These are phyloP conservation scores for Phalacrocorax pelagicus DNA, from an alignment of 2,113 vertebrate genomes.

Conservation along the genomic window DNA sequence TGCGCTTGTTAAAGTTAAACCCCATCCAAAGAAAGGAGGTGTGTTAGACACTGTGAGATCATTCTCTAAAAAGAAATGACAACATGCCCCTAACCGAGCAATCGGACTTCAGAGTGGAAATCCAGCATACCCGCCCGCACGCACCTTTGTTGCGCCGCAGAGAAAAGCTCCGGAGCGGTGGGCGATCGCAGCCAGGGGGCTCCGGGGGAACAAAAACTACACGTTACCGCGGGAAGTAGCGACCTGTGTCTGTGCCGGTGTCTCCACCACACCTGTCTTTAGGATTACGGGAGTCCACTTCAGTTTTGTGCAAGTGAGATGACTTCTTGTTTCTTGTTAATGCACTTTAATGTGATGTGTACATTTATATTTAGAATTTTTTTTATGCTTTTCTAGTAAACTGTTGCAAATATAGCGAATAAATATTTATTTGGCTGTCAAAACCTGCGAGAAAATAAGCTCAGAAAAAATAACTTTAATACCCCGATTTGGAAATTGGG, in stretches of 20 bases:
- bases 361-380: constrained; percentile 7
- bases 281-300: neutral
- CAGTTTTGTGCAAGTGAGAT: neutral
- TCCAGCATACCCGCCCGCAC: neutral
- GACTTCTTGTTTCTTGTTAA: constrained; percentile 18
- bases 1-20: neutral
- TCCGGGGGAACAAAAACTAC: neutral
- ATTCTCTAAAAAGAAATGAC: neutral
- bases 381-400: constrained; percentile 56
- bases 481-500: neutral
- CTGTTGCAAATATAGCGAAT: constrained; percentile 53
- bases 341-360: constrained; percentile 43
- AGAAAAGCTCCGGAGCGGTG: neutral
- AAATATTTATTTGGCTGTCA: constrained; percentile 48
- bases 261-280: neutral
- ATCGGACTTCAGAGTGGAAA: neutral
- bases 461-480: neutral
- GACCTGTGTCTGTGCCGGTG: neutral
- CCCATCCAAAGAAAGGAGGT: fast-evolving
- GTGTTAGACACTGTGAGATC: neutral
- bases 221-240: neutral
- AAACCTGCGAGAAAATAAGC: constrained; percentile 3
- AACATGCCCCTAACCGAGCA: neutral
- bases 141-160: neutral
- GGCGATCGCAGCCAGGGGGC: neutral